Percentiles rank a stretch among this genome's conserved stretches.
Conservation (phyloP, 2,888 invertebrate genomes). For the Epistrophe eligans region DNA sequence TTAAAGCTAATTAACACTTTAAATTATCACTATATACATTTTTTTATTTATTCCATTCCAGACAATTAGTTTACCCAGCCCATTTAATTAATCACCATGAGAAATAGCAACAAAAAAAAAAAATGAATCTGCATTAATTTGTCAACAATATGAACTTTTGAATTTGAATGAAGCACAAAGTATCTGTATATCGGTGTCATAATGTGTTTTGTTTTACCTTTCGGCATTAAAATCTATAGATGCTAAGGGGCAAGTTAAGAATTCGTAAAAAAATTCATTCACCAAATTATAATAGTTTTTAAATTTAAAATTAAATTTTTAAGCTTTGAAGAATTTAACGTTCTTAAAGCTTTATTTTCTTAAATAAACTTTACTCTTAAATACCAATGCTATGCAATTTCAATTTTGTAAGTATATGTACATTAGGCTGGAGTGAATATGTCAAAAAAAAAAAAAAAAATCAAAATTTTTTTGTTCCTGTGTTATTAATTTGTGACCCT, state of each 20-base stretch:
- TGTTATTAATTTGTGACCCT: too few species aligned
- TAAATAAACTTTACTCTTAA: neutral
- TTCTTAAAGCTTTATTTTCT: neutral
- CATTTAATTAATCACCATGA: conserved; percentile 29
- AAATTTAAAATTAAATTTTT: neutral
- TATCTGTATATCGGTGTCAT: neutral
- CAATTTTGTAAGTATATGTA: too few species aligned
- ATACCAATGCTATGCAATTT: neutral
- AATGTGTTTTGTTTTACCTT: neutral
- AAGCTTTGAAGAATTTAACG: neutral
- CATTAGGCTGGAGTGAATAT: too few species aligned
- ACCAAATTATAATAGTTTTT: neutral
- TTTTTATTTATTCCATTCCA: conserved; percentile 16
- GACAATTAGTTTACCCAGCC: conserved; percentile 26
- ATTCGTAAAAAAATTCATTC: too few species aligned
- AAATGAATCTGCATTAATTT: conserved; percentile 9
- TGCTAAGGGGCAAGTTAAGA: neutral
- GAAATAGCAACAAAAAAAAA: neutral
- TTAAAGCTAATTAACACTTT: conserved; percentile 45
- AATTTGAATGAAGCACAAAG: conserved; percentile 27
- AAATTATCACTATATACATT: conserved; percentile 13
- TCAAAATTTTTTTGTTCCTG: too few species aligned
- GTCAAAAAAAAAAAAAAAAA: too few species aligned
- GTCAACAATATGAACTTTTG: conserved; percentile 40
- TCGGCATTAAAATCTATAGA: neutral